Evolutionary conservation across 2,797 vertebrate species (phyloP), one percentile per base, ranked within the genome.

Genomic region (Cygnus olor): DNA sequence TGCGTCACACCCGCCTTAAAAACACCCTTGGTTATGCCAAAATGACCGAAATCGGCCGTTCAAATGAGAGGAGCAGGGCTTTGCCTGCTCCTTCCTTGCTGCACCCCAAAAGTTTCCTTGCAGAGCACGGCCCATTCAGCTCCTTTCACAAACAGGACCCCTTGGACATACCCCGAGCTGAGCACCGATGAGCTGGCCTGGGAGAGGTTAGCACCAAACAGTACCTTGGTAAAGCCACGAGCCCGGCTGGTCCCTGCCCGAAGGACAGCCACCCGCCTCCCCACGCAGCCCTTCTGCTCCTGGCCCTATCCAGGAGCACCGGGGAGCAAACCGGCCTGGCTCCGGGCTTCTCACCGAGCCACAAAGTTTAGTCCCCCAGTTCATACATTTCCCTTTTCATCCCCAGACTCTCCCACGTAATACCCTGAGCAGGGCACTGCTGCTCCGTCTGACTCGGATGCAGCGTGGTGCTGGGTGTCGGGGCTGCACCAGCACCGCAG

Each of bases 151-250:
- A 60, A 32, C 6, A 4, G 27, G 32, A 19, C 34, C 51, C 56
- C 6, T 6, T 3, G 19, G 57, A 58, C 0, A 1, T 3, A 47
- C 51, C 38, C 69, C 5, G 5, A 10, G 54, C 36, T 5, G 38
- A 74, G 87, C 79, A 25, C 27, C 6, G 3, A 27, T 14, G 53
- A 57, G 34, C 34, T 51, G 63, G 40, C 44, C 3, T 36, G 9
- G 63, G 25, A 63, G 77, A 58, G 34, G 65, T 45, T 88, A 94
- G 95, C 94, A 93, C 89, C 87, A 49, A 91, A 86, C 80, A 86
- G 91, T 86, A 94, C 89, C 96, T 30, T 57, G 74, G 83, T 83
- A 70, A 66, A 89, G 85, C 63, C 63, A 73, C 1, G 30, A 81
- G 89, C 36, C 36, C 53, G 6, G 40, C 14, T 14, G 8, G 20